phyloP scores from a whole-genome alignment of 2,113 vertebrate species.

The Lasiurus borealis region DNA sequence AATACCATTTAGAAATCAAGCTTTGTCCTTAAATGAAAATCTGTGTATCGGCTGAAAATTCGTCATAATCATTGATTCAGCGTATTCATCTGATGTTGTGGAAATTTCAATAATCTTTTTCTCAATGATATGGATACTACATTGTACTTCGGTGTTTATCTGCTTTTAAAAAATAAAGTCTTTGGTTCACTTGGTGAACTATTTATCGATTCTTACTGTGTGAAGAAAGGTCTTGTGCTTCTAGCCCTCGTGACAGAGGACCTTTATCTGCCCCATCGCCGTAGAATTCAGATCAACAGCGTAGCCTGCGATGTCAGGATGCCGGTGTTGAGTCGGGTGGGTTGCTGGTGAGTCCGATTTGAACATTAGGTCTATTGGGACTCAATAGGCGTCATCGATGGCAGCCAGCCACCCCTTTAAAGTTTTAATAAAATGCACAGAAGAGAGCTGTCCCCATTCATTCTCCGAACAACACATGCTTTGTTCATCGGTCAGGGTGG shows the following conservation, averaged over 20 bases:
- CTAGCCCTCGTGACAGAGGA: conserved; percentile 25
- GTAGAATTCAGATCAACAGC: neutral
- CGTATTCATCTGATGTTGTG: neutral
- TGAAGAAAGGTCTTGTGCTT: conserved; percentile 65
- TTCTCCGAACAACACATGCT: conserved; percentile 59
- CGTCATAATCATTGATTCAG: neutral
- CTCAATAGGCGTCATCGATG: neutral
- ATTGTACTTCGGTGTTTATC: conserved; percentile 59
- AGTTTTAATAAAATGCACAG: conserved; percentile 63
- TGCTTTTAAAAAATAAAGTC: conserved; percentile 73
- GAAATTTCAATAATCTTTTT: conserved; percentile 47
- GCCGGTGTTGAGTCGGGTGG: neutral
- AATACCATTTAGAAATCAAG: conserved; percentile 29
- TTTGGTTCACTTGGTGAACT: conserved; percentile 56
- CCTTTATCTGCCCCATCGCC: neutral
- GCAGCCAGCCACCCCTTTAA: conserved; percentile 49
- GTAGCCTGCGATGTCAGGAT: neutral
- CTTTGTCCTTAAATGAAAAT: neutral
- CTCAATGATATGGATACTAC: conserved; percentile 40
- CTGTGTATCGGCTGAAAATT: conserved; percentile 50
- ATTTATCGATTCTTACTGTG: conserved; percentile 40
- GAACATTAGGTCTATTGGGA: neutral
- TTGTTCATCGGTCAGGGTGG: conserved; percentile 40
- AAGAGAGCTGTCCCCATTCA: conserved; percentile 61
- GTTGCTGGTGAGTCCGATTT: neutral